Evolutionary conservation across 2,888 invertebrate species (phyloP), one percentile per base, ranked within the genome.

Genomic region (Philhelius pedissequus): DNA sequence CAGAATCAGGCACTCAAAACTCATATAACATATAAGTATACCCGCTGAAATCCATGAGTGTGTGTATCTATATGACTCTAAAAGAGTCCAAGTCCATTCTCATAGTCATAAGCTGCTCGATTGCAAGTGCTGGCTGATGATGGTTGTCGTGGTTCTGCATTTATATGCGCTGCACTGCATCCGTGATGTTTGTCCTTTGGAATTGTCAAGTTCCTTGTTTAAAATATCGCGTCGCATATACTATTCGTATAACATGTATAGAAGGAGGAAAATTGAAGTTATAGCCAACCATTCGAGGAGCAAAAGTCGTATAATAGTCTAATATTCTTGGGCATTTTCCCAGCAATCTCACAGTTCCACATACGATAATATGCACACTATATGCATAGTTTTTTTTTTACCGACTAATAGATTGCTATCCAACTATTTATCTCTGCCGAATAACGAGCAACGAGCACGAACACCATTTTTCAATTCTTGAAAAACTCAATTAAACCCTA

Each of bases 401-500:
- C 11, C 35, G 9, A 43, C 50, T 81, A 70, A 70, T 56, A 71
- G 64, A 76, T 71, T 71, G 66, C 71, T 35, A 71, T 70, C 50
- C 13, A 27, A 43, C 30, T 27, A 8, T 35, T 27, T 30, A 78
- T 50, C 8, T 38, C 43, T 13, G 22, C 18, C 9, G n/a, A 13
- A 64, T 4, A 43, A 43, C 43, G 13, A 18, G n/a, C 22, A 35
- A n/a, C 48, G 20, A 25, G 22, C 48, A 48, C 22, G 6, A 48
- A 48, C 35, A 62, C 52, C 70, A 50, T 62, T 50, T 62, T 50
- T 64, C 64, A 64, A 35, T 56, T 74, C 56, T 68, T 40, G 71
- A 76, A 78, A 83, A 84, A 76, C 80, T 76, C 84, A 84, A 84
- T 84, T 84, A 84, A 84, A 84, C 80, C 43, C 80, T 62, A 71